Conservation (phyloP, 2,888 invertebrate species). For the Cotesia congregata region DNA sequence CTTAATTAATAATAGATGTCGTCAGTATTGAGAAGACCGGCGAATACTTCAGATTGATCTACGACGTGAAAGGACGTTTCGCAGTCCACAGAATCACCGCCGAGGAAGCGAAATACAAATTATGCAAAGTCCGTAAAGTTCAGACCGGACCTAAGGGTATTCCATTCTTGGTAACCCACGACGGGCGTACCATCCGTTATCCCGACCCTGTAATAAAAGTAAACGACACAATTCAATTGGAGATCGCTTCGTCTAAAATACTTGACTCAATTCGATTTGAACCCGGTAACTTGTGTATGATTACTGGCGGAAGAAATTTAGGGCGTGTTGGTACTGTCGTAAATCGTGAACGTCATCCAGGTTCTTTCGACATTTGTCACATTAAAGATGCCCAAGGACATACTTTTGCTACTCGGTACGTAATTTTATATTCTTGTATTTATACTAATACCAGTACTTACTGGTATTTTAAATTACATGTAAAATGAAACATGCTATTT, state of each 20-base stretch:
- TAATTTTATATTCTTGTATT: constrained; percentile 31
- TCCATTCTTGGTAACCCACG: constrained; percentile 95
- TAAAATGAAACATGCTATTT: constrained; percentile 1
- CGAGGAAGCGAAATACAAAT: constrained; percentile 98
- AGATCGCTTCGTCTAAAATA: constrained; percentile 94
- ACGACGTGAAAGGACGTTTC: constrained; percentile 99
- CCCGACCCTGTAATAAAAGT: constrained; percentile 98
- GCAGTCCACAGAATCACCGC: constrained; percentile 96
- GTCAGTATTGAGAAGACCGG: constrained; percentile 98
- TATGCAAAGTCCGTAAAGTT: constrained; percentile 94
- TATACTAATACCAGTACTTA: neutral
- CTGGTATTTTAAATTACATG: neutral
- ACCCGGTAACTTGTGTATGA: constrained; percentile 98
- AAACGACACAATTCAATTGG: constrained; percentile 95
- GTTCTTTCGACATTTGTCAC: constrained; percentile 99
- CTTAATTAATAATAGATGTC: constrained; percentile 84
- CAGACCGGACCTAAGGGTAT: constrained; percentile 95
- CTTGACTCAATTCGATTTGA: constrained; percentile 99
- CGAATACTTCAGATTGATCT: constrained; percentile 97
- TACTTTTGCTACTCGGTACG: constrained; percentile 95
- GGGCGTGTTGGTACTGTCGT: constrained; percentile 98
- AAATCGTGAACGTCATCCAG: constrained; percentile 98
- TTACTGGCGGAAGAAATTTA: constrained; percentile 99
- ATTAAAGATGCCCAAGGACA: constrained; percentile 97
- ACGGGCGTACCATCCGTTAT: constrained; percentile 98